phyloP scores from a whole-genome alignment of 2,888 invertebrate species.

The Sarcophaga caerulescens region DNA sequence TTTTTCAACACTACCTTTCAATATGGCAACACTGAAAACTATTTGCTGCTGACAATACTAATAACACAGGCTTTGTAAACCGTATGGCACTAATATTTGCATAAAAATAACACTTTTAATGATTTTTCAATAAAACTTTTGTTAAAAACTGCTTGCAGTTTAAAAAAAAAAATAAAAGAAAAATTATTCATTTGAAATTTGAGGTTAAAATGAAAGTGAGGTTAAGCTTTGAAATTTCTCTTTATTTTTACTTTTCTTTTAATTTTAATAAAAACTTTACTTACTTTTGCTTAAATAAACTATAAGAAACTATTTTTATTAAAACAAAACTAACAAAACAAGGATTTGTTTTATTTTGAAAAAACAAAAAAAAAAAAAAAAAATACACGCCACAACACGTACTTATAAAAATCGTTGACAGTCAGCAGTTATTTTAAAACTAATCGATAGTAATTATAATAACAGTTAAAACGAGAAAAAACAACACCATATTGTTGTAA shows the following conservation, averaged over 20 bases:
- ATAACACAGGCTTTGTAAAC: too few species aligned
- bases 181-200: too few species aligned
- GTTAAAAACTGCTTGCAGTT: too few species aligned
- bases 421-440: conserved; percentile 68
- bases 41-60: too few species aligned
- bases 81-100: too few species aligned
- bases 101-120: too few species aligned
- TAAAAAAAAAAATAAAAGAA: too few species aligned
- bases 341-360: background rate
- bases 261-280: background rate
- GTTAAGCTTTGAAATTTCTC: too few species aligned
- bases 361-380: background rate
- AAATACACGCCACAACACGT: conserved; percentile 9
- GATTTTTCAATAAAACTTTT: too few species aligned
- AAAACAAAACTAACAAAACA: background rate
- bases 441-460: conserved; percentile 72
- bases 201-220: too few species aligned
- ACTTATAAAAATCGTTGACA: conserved; percentile 34
- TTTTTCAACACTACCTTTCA: too few species aligned
- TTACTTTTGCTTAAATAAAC: background rate
- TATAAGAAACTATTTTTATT: conserved; percentile 6
- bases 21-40: too few species aligned
- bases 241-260: background rate
- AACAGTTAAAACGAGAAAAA: background rate
- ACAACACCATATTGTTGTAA: conserved; percentile 50